These are phyloP conservation scores for Leuciscus idus DNA, from an alignment of 2,113 vertebrate genomes.

Conservation along the genomic window DNA sequence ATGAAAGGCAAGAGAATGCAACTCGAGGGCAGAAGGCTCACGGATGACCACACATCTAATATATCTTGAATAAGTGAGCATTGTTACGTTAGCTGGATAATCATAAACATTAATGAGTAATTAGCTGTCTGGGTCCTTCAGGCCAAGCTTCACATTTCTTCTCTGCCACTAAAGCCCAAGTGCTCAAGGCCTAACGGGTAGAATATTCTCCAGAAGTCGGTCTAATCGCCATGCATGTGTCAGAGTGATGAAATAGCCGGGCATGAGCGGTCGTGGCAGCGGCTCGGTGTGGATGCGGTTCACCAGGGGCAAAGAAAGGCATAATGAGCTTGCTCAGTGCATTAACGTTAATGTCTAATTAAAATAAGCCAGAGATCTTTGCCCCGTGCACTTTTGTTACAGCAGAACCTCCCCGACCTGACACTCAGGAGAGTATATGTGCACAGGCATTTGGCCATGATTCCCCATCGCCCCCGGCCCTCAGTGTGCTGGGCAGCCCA, in stretches of 20 bases:
- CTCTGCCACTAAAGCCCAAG: slow-evolving; percentile 56
- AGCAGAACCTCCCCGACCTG: slow-evolving; percentile 53
- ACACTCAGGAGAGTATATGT: slow-evolving; percentile 46
- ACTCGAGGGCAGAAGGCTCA: slow-evolving; percentile 62
- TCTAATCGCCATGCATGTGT: slow-evolving; percentile 71
- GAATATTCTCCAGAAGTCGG: slow-evolving; percentile 73
- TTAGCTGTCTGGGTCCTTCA: slow-evolving; percentile 66
- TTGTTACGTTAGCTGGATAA: slow-evolving; percentile 70
- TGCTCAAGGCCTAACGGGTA: slow-evolving; percentile 69
- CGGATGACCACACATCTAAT: slow-evolving; percentile 73
- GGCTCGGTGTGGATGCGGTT: slow-evolving; percentile 60
- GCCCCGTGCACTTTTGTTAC: slow-evolving; percentile 32
- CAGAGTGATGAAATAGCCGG: slow-evolving; percentile 66
- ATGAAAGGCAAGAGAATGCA: slow-evolving; percentile 63
- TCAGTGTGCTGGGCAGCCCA: slow-evolving; percentile 50
- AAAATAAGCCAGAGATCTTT: slow-evolving; percentile 59
- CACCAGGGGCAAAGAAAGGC: slow-evolving; percentile 58
- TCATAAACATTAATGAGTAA: slow-evolving; percentile 76
- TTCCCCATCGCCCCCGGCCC: slow-evolving; percentile 60
- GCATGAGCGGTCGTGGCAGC: slow-evolving; percentile 65
- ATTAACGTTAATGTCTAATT: slow-evolving; percentile 75
- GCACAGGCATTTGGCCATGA: slow-evolving; percentile 64
- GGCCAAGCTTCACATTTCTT: slow-evolving; percentile 64
- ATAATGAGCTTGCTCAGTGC: slow-evolving; percentile 70
- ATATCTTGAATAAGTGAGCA: slow-evolving; percentile 67